Conservation (phyloP, 1,140 invertebrate genomes). For the Papilio machaon region DNA sequence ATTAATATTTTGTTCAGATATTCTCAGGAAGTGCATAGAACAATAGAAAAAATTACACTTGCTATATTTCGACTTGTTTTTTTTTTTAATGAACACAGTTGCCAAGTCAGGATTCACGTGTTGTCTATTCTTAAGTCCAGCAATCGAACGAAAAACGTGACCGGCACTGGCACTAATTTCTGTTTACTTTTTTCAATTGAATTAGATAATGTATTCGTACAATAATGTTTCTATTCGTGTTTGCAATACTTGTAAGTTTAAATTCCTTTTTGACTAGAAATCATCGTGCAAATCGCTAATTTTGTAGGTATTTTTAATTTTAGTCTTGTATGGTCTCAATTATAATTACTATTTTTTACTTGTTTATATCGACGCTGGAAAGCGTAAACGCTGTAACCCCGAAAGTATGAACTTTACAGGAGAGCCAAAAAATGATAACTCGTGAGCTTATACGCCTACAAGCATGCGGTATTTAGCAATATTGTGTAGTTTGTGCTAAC, state of each 20-base stretch:
- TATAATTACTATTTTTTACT: too few relatives aligned
- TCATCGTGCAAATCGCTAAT: too few relatives aligned
- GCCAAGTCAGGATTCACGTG: constrained; percentile 10
- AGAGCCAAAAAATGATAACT: too few relatives aligned
- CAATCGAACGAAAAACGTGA: constrained; percentile 5
- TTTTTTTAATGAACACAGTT: background rate
- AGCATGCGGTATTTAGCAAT: too few relatives aligned
- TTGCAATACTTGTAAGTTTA: background rate
- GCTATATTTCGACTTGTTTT: background rate
- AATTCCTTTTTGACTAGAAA: too few relatives aligned
- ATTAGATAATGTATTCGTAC: background rate
- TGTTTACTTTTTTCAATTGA: constrained; percentile 2
- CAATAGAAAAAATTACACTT: constrained; percentile 19
- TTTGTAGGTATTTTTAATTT: too few relatives aligned
- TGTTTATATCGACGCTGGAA: background rate
- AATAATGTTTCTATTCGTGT: background rate
- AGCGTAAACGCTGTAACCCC: too few relatives aligned
- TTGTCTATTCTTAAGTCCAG: constrained; percentile 17
- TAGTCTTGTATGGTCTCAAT: too few relatives aligned
- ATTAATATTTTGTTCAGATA: background rate
- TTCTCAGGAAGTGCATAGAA: background rate
- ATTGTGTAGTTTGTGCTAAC: too few relatives aligned
- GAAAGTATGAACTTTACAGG: too few relatives aligned
- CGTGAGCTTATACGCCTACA: too few relatives aligned
- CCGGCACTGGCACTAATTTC: background rate